phyloP scores from a whole-genome alignment of 2,113 vertebrate genomes.

The Rhabdomys dilectus region DNA sequence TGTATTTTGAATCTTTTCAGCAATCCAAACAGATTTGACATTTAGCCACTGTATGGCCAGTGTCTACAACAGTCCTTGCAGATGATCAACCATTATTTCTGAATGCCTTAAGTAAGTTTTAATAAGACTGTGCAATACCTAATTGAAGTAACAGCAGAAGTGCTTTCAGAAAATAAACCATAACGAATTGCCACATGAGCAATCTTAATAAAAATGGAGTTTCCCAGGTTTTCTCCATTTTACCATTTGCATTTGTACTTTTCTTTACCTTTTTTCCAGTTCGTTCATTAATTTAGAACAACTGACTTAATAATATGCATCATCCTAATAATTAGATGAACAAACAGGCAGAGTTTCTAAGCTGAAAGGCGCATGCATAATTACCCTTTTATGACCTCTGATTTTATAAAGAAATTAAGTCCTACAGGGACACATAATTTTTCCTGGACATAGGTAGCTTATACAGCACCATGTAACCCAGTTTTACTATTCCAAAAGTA shows the following conservation, averaged over 20 bases:
- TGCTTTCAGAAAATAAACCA: not conserved
- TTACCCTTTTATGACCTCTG: not conserved
- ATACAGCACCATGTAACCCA: not conserved
- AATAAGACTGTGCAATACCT: not conserved
- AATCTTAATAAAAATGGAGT: not conserved
- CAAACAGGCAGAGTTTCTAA: not conserved
- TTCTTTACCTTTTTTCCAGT: not conserved
- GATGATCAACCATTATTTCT: not conserved
- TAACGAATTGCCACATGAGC: not conserved
- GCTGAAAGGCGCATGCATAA: not conserved
- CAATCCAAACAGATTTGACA: not conserved
- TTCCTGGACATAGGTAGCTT: not conserved
- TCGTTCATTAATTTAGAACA: not conserved
- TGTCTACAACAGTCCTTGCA: not conserved
- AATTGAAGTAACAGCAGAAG: not conserved
- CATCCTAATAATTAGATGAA: slow-evolving; percentile 9
- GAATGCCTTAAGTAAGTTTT: not conserved
- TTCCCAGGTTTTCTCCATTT: not conserved
- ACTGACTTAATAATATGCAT: not conserved
- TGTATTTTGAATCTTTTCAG: not conserved
- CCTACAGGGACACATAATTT: not conserved
- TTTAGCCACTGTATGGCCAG: not conserved
- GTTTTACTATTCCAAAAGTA: not conserved
- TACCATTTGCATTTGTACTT: not conserved
- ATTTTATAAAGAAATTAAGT: slow-evolving; percentile 37